Evolutionary conservation across 2,113 vertebrate species (phyloP).

Genomic region (Hippolais icterina): DNA sequence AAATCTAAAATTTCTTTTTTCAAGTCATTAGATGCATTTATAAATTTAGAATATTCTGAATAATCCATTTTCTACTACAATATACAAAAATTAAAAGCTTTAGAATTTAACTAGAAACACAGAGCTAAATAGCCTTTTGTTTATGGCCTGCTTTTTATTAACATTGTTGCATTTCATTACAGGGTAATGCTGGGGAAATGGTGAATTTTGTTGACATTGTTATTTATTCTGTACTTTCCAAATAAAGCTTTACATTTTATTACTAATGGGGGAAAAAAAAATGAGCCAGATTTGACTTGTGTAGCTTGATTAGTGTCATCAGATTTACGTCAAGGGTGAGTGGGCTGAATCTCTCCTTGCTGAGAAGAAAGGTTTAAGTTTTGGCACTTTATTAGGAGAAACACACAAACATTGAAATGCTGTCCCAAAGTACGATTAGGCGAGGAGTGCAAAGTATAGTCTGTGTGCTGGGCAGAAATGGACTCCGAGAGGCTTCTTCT

Average conservation of each 20-base stretch:
- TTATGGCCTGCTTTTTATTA: conserved; percentile 38
- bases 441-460: not conserved
- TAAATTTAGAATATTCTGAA: conserved; percentile 52
- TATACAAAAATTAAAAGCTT: conserved; percentile 33
- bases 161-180: conserved; percentile 19
- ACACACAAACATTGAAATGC: not conserved
- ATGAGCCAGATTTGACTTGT: not conserved
- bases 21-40: conserved; percentile 65
- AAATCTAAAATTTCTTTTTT: conserved; percentile 44
- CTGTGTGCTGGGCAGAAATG: not conserved
- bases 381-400: conserved; percentile 28
- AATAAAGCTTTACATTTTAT: conserved; percentile 23
- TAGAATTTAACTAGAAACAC: conserved; percentile 22
- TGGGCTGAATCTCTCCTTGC: not conserved
- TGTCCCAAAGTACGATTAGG: conserved; percentile 5
- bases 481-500: not conserved
- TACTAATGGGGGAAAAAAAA: not conserved
- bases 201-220: conserved; percentile 27
- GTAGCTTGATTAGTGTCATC: not conserved
- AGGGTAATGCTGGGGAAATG: conserved; percentile 15
- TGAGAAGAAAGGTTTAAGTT: not conserved
- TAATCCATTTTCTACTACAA: conserved; percentile 47
- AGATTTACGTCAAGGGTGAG: not conserved
- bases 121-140: conserved; percentile 50
- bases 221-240: not conserved